Base-by-base conservation (phyloP, 2,888 invertebrate genomes). In the Byasa hedistus region DNA sequence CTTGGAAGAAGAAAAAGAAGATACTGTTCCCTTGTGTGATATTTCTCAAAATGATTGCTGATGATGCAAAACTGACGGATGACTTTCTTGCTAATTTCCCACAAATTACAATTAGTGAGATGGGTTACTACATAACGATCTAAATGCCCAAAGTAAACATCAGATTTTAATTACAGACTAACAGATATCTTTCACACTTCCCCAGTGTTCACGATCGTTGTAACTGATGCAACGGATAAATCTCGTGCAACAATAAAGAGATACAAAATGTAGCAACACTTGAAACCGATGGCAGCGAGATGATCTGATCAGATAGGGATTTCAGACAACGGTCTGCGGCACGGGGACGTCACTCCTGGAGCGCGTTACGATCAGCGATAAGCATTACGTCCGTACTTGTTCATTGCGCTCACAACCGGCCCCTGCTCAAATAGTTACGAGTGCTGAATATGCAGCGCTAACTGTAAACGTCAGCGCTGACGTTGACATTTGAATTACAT, bases 221-320 rank as follows among this genome's bases (percentile, higher is more conserved):
- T 52, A 21, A 52, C 12, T 3, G 24, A 56, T 56, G 24, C 12
- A 27, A 19, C 17, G 23, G 24, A 56, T 24, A 27, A 15, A 39
- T 55, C 54, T 39, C 15, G 3, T 52, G 32, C 7, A 54, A 55
- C 39, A 55, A 65, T 60, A 54, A 59, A 64, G 44, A 8, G 10
- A 60, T 65, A 48, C 44, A 59, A 59, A 59, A 12, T 59, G 58
- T 32, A 17, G 27, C 22, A 55, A 39, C 39, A 39, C 39, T 39
- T 39, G 39, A 39, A 15, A 39, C 15, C 39, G 39, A 39, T 60
- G 32, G 51, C 52, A n/a, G 51, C 51, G 27, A 52, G 60, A 60
- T 66, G 27, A 55, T 66, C 66, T 58, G 62, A 66, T 63, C 44
- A 59, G 66, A 66, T 66, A 48, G n/a, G 23, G 5, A 62, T 44